Percentiles rank a stretch among this genome's conserved stretches.
phyloP scores from a whole-genome alignment of 2,797 vertebrate species.

The Graptemys geographica region DNA sequence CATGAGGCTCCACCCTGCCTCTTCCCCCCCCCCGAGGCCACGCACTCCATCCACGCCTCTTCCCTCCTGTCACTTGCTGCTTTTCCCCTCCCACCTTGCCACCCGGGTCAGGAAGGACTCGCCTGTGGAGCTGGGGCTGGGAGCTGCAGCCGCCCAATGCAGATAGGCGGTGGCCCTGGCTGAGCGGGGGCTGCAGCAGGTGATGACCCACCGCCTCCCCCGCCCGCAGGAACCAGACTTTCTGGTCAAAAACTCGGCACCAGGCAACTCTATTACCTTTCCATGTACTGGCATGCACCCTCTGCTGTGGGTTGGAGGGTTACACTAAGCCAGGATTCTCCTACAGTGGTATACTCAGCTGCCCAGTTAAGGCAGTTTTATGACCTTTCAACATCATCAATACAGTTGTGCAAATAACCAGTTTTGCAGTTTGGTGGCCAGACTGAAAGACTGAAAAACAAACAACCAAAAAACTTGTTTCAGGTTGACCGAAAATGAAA shows the following conservation, averaged over 20 bases:
- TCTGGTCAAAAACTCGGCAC: background rate
- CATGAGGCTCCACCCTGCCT: no score
- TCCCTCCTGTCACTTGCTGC: no score
- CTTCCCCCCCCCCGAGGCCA: no score
- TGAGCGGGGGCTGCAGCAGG: no score
- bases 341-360: background rate
- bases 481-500: background rate
- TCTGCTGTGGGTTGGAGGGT: background rate
- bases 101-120: no score
- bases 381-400: background rate
- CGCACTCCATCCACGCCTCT: no score
- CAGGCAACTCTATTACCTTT: background rate
- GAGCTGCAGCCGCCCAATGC: no score
- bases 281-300: background rate
- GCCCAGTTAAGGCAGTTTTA: accelerated
- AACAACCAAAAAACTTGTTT: background rate
- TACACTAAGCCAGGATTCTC: background rate
- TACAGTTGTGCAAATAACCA: background rate
- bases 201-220: no score
- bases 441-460: background rate
- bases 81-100: no score
- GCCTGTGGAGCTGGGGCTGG: no score
- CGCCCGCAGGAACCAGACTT: no score
- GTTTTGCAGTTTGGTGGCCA: background rate
- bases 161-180: no score